A percentile compares a stretch with the other conserved stretches of the same genome.
phyloP scores from a whole-genome alignment of 1,140 invertebrate species.

The Grapholita molesta region DNA sequence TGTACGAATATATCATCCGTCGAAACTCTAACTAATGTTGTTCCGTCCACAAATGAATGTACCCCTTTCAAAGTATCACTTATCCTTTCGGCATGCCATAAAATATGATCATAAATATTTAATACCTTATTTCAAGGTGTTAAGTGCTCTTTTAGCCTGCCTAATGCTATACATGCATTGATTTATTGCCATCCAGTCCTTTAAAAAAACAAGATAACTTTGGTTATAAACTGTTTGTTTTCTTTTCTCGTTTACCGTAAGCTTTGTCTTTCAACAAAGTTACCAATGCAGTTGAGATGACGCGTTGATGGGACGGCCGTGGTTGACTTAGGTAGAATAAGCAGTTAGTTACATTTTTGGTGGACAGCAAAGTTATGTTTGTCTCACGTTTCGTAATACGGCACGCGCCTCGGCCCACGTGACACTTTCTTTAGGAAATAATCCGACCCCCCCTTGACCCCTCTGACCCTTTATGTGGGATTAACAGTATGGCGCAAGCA shows the following conservation, averaged over 20 bases:
- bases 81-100: constrained; percentile 11
- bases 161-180: not conserved
- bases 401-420: constrained; percentile 53
- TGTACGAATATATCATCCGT: not conserved
- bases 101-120: not conserved
- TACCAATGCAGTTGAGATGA: not conserved
- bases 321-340: not conserved
- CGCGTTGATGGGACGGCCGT: not conserved
- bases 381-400: constrained; percentile 23
- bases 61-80: constrained; percentile 8
- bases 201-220: constrained; percentile 5
- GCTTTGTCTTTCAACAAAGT: not conserved
- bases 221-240: constrained; percentile 3
- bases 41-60: not conserved
- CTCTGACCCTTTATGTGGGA: constrained; percentile 24
- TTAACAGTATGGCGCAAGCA: constrained; percentile 18
- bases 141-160: not conserved
- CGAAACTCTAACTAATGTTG: not conserved
- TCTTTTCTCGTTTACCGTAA: constrained; percentile 14
- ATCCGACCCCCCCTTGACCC: constrained; percentile 38
- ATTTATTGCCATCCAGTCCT: constrained; percentile 9
- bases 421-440: constrained; percentile 52
- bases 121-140: not conserved
- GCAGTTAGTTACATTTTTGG: not conserved
- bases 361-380: not conserved